Percentiles rank a stretch among this genome's conserved stretches.
Conservation (phyloP, 2,888 invertebrate genomes). For the Meiosimyza platycephala region DNA sequence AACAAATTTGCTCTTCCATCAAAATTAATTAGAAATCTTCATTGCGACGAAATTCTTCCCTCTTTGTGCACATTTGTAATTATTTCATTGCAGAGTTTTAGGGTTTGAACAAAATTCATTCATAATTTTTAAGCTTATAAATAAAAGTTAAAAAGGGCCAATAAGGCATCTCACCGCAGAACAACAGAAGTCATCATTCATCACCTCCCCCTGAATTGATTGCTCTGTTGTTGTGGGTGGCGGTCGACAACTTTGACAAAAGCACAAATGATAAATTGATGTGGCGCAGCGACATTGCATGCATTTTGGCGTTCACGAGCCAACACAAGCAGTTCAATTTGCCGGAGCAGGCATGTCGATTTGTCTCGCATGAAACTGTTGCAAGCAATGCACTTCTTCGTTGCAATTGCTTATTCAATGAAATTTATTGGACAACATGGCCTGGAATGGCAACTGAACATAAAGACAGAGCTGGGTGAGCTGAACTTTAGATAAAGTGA, state of each 20-base stretch:
- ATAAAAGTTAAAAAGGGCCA: slow-evolving; percentile 61
- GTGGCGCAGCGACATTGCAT: slow-evolving; percentile 46
- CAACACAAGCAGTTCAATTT: slow-evolving; percentile 44
- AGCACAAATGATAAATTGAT: slow-evolving; percentile 52
- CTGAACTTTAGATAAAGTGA: slow-evolving; percentile 34
- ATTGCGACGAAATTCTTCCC: slow-evolving; percentile 1
- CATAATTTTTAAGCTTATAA: slow-evolving; percentile 12
- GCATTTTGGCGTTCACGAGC: slow-evolving; percentile 49
- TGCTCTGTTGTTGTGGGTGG: slow-evolving; percentile 18
- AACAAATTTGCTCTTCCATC: slow-evolving; percentile 54
- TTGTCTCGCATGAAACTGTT: slow-evolving; percentile 9
- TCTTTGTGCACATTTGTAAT: slow-evolving; percentile 5
- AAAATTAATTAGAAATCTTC: slow-evolving; percentile 60
- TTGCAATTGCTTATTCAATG: slow-evolving; percentile 18
- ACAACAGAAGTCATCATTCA: slow-evolving; percentile 47
- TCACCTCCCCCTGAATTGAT: slow-evolving; percentile 40
- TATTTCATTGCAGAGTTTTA: slow-evolving; percentile 30
- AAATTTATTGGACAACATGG: slow-evolving; percentile 34
- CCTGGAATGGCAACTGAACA: slow-evolving; percentile 20
- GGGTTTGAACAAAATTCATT: slow-evolving; percentile 29
- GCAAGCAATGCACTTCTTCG: background rate
- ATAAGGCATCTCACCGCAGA: slow-evolving; percentile 46
- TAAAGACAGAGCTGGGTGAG: slow-evolving; percentile 2
- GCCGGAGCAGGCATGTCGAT: slow-evolving; percentile 29
- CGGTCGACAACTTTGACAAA: slow-evolving; percentile 39